phyloP scores from a whole-genome alignment of 2,113 vertebrate genomes.

The Heteronetta atricapilla region DNA sequence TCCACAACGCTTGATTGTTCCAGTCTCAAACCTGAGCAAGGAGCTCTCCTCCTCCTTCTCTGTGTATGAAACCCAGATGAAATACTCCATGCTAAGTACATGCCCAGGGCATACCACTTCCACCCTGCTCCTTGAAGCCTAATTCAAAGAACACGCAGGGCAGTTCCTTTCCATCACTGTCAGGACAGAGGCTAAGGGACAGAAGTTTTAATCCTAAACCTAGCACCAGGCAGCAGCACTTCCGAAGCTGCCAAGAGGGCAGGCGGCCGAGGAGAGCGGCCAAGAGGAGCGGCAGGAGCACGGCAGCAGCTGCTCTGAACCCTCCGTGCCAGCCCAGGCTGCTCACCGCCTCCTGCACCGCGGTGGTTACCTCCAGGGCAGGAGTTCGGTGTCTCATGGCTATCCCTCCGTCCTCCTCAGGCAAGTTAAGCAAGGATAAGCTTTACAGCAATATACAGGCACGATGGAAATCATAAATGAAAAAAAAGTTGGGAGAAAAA shows the following conservation, averaged over 20 bases:
- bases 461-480: neutral
- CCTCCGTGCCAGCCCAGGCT: neutral
- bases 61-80: neutral
- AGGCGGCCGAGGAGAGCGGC: neutral
- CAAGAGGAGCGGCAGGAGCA: neutral
- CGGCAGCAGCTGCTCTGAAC: neutral
- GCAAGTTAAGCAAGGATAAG: neutral
- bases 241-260: neutral
- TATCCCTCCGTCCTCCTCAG: neutral
- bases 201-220: neutral
- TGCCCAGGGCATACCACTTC: neutral
- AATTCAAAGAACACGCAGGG: neutral
- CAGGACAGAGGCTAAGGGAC: neutral
- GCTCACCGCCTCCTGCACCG: neutral
- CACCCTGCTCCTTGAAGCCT: neutral
- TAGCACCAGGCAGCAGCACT: neutral
- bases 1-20: accelerated
- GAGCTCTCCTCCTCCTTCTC: neutral
- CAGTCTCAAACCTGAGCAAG: neutral
- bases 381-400: neutral
- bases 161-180: neutral
- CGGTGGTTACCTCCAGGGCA: neutral
- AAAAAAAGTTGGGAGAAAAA: neutral
- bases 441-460: neutral
- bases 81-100: neutral